Percentiles rank a stretch among this genome's conserved stretches.
Conservation (phyloP, 2,113 vertebrate species). For the Pyxicephalus adspersus region DNA sequence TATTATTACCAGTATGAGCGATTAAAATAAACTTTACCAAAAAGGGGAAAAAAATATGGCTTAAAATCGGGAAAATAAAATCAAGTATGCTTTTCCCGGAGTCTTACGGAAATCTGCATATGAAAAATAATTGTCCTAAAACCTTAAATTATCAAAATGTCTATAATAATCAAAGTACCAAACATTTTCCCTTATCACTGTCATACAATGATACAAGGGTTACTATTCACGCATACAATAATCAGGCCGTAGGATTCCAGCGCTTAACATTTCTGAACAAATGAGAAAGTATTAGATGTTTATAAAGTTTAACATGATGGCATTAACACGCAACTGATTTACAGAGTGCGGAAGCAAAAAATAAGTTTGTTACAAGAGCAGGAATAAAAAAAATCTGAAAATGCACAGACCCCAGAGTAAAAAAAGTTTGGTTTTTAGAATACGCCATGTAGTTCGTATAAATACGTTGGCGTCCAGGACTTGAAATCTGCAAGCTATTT, state of each 20-base stretch:
- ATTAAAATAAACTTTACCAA: background rate
- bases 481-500: background rate
- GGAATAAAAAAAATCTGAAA: background rate
- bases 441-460: slow-evolving; percentile 6
- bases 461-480: slow-evolving; percentile 8
- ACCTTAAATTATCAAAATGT: slow-evolving; percentile 10
- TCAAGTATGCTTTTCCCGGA: slow-evolving; percentile 16
- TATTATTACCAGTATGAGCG: background rate
- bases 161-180: slow-evolving; percentile 25
- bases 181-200: background rate
- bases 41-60: slow-evolving; percentile 35
- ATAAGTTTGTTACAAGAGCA: background rate
- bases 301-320: background rate
- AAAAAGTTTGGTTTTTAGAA: slow-evolving; percentile 17
- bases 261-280: slow-evolving; percentile 1
- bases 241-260: background rate
- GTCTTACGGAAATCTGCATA: slow-evolving; percentile 34
- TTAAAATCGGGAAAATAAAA: slow-evolving; percentile 24
- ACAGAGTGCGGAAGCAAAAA: slow-evolving; percentile 15
- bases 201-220: background rate
- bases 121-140: slow-evolving; percentile 20
- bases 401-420: background rate
- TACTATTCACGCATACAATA: background rate
- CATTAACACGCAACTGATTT: slow-evolving; percentile 4
- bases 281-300: background rate